Evolutionary conservation across 2,113 vertebrate genomes (phyloP).

Genomic region (Ameiurus melas): DNA sequence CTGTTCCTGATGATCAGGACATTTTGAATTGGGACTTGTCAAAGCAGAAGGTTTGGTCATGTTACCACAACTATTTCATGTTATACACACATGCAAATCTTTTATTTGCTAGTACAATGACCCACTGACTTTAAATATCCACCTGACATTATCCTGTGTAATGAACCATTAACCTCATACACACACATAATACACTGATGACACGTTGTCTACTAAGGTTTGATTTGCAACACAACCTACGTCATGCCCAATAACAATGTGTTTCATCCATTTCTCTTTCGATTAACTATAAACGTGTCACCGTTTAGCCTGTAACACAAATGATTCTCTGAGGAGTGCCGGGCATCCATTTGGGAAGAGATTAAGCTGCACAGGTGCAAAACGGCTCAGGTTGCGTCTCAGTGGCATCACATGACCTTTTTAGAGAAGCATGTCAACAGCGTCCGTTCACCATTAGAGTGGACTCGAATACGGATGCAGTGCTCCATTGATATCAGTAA

Average conservation of each 20-base stretch:
- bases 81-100: neutral
- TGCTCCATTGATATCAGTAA: neutral
- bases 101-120: constrained; percentile 20
- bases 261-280: neutral
- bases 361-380: constrained; percentile 17
- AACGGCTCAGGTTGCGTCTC: constrained; percentile 17
- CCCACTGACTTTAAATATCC: constrained; percentile 33
- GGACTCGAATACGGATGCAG: neutral
- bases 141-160: constrained; percentile 25
- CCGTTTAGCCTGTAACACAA: neutral
- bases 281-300: neutral
- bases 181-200: neutral
- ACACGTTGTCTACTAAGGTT: neutral
- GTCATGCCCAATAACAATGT: neutral
- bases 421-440: neutral
- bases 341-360: constrained; percentile 9
- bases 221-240: constrained; percentile 1
- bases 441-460: too few species aligned
- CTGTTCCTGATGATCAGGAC: neutral
- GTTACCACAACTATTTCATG: neutral
- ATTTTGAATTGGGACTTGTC: constrained; percentile 6
- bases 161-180: constrained; percentile 29
- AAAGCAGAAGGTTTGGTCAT: constrained; percentile 24
- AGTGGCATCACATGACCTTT: constrained; percentile 2
- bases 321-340: neutral